Base-by-base conservation (phyloP, 2,888 invertebrate species). In the Sinodicranocentrus sp. region DNA sequence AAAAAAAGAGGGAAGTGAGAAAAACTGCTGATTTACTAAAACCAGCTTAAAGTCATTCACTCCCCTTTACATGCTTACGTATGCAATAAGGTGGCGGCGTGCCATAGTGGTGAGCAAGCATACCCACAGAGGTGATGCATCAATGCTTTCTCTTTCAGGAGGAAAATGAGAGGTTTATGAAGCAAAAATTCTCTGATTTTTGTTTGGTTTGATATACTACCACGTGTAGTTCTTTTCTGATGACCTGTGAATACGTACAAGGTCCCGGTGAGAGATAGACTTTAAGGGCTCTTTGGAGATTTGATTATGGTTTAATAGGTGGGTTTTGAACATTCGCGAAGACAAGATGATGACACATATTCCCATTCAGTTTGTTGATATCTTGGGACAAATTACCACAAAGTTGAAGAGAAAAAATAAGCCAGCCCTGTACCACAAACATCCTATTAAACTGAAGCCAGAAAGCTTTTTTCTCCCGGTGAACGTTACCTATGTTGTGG, bases 11-110 rank as follows among this genome's bases (percentile, higher is more conserved):
- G 8, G 43, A 43, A 33, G 54, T 19, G 28, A 26, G 25, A 13
- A 61, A 61, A 48, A 52, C 43, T 21, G 52, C 75, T 63, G 75
- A 75, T 1, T 48, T 73, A 44, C 19, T 19, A 48, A 73, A 73
- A 44, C 5, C 15, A 26, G 52, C 71, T 57, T 21, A 71, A 44
- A 75, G 48, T 52, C 52, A 63, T 63, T 63, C 63, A 61, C 61
- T 75, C 63, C 61, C 52, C 63, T 19, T 75, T 61, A 48, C 71
- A 28, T 71, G 54, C 71, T 71, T 71, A 71, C 71, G 71, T 71
- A 21, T 57, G 71, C 54, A 54, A n/a, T 52, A 21, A 67, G 52
- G 19, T 52, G 52, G 52, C 19, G 1, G 17, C 1, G 6, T 13
- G 13, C 39, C 39, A 13, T 13, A 39, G 52, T 52, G 52, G 19